Base-by-base conservation (phyloP, 1,140 invertebrate species). In the Megalonaias nervosa region DNA sequence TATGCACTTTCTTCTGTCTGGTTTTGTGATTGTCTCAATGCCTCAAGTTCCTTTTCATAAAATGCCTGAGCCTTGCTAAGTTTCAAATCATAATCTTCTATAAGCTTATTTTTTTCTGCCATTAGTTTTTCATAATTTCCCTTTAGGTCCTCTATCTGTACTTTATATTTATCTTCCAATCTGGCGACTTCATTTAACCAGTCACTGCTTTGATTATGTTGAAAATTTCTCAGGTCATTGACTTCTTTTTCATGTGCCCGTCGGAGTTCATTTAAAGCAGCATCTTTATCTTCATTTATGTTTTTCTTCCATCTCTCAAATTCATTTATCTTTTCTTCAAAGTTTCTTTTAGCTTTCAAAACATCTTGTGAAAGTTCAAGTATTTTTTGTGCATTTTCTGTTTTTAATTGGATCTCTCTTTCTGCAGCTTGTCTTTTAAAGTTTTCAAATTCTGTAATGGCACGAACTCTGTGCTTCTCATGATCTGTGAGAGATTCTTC, bases 21-120 rank as follows among this genome's bases (percentile, higher is more conserved):
- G 65, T 83, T 81, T 57, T 88, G 83, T 19, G 72, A 72, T 64
- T 86, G 74, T 70, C 77, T 84, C 23, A 89, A 71, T 38, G 82
- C 88, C 58, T 88, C 85, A 13, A 91, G 74, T 77, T 91, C 90
- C 69, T 91, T 89, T 82, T 90, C 87, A 83, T 90, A 89, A 76
- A 90, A 90, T 59, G 87, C 84, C 80, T 89, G 80, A 48, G 89
- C 85, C 81, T 91, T 89, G 38, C 67, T 75, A 21, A 90, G 78
- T 72, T 91, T 91, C 26, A 72, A 74, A 62, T 87, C 87, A 82
- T 85, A 88, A n/a, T 91, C 90, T 59, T 87, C 86, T 67, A 83
- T 71, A 26, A 86, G 66, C 84, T 85, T 82, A 23, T 69, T 56
- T 83, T 88, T 89, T 57, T 89, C 85, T 67, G 61, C 68, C 19